Evolutionary conservation across 2,797 vertebrate genomes (phyloP).

Genomic region (Mormyrops boulengeri): DNA sequence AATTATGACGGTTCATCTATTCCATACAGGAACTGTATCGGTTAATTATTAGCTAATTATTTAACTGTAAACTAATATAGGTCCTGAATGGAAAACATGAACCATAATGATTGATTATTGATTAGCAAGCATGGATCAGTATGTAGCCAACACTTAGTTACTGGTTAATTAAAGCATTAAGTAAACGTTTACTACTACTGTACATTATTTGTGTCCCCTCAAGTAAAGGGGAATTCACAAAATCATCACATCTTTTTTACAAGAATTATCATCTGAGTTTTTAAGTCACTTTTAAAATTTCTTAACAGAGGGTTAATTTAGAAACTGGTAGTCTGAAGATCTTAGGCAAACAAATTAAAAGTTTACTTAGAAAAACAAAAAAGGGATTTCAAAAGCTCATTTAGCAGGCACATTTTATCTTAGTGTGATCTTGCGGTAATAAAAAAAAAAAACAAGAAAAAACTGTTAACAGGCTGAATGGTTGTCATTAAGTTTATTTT

Average conservation of each 20-base stretch:
- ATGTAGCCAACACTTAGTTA: background rate
- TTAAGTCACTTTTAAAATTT: background rate
- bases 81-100: background rate
- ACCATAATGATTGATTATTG: background rate
- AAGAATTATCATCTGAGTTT: background rate
- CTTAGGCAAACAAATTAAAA: background rate
- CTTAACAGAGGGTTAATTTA: background rate
- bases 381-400: background rate
- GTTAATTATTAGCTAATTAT: background rate
- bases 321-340: background rate
- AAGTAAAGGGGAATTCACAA: background rate
- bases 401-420: background rate
- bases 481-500: conserved; percentile 73
- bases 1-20: background rate
- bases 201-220: background rate
- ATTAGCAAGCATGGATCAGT: background rate
- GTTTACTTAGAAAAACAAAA: background rate
- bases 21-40: background rate
- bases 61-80: background rate
- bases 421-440: conserved; percentile 3
- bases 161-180: background rate
- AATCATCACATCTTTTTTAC: background rate
- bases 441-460: background rate
- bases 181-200: background rate
- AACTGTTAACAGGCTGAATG: conserved; percentile 48